Evolutionary conservation across 1,140 invertebrate species (phyloP).

Genomic region (Agrilus planipennis): DNA sequence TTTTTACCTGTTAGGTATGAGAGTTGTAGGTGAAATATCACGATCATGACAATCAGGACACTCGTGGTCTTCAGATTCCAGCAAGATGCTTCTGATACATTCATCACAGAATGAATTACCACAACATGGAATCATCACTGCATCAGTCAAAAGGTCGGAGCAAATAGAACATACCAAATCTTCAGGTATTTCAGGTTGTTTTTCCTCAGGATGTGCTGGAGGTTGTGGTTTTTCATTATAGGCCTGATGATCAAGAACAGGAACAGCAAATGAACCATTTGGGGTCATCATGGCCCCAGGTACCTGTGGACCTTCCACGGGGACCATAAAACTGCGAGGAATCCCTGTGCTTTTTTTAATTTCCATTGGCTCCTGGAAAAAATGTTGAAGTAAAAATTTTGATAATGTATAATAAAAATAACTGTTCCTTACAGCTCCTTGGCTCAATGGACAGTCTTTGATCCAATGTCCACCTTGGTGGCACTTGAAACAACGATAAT

Average conservation of each 20-base stretch:
- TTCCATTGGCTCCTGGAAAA: slow-evolving; percentile 53
- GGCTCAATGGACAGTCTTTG: slow-evolving; percentile 74
- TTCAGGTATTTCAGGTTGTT: slow-evolving; percentile 71
- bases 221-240: slow-evolving; percentile 37
- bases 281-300: slow-evolving; percentile 91
- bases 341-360: slow-evolving; percentile 95
- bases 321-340: slow-evolving; percentile 90
- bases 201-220: slow-evolving; percentile 48
- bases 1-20: slow-evolving; percentile 68
- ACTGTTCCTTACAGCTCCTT: slow-evolving; percentile 40
- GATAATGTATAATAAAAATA: slow-evolving; percentile 4
- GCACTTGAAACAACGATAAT: slow-evolving; percentile 88
- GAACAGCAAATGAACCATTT: slow-evolving; percentile 82
- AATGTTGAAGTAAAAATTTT: slow-evolving; percentile 12
- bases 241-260: slow-evolving; percentile 80
- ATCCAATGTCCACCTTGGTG: slow-evolving; percentile 91
- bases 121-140: slow-evolving; percentile 94
- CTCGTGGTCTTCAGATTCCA: slow-evolving; percentile 89
- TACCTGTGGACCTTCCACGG: slow-evolving; percentile 76
- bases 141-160: slow-evolving; percentile 86
- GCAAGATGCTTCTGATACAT: slow-evolving; percentile 79
- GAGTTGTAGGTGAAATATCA: slow-evolving; percentile 80
- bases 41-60: slow-evolving; percentile 90
- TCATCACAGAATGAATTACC: slow-evolving; percentile 97
- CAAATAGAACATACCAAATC: slow-evolving; percentile 87